Base-by-base conservation (phyloP, 2,888 invertebrate species). In the Leucoptera coffeella region DNA sequence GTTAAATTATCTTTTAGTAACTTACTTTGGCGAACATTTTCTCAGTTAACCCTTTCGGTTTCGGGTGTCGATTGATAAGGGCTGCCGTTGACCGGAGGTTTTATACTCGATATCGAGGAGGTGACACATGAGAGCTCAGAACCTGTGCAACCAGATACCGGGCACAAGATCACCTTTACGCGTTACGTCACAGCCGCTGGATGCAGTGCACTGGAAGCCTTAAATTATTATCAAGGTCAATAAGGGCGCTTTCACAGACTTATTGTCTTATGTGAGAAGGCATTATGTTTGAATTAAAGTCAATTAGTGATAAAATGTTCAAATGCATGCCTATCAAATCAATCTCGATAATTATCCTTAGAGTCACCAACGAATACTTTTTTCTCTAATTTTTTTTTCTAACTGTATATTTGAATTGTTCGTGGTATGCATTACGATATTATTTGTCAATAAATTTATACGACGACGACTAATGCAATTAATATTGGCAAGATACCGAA, bases 21-120 rank as follows among this genome's bases (percentile, higher is more conserved):
- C 62, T 64, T 42, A 69, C 67, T 65, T 60, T 59, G 35, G 50
- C 47, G 45, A 50, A 60, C 69, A 69, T 69, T 51, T 50, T 60
- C 59, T 42, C 48, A n/a, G 9, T 42, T 51, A 42, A 37, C 46
- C 39, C 45, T 41, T 40, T 47, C 52, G 48, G 48, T 42, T 45
- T 37, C 44, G 42, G 49, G 42, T 42, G 46, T 47, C 52, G 48
- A 56, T 56, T 69, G 67, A 51, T 64, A 51, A 44, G 40, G 46
- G 43, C 37, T 36, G 41, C 38, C 42, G 45, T 49, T 45, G 50
- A n/a, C n/a, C 52, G 53, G 53, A 54, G 53, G 55, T 69, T 67
- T 64, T 67, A 69, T 69, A 69, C 52, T 37, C 43, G 42, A 32
- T 36, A 30, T 33, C 40, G 33, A 38, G 36, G 33, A 39, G 42